Percentiles rank a stretch among this genome's conserved stretches.
Evolutionary conservation across 2,888 invertebrate genomes (phyloP).

Genomic region (Tridacna gigas): DNA sequence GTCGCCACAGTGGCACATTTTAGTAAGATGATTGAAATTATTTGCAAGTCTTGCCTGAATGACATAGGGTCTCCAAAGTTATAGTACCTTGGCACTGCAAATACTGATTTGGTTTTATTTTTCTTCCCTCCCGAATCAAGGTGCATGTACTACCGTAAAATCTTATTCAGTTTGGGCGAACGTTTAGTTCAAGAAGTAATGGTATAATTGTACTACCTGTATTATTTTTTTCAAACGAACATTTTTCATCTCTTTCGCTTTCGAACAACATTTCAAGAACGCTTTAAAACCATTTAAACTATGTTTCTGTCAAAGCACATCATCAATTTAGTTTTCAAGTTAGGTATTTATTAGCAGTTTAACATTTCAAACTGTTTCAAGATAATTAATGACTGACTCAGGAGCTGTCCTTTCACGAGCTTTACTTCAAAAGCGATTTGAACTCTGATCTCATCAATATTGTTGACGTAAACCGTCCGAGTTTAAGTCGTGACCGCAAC

Average conservation of each 20-base stretch:
- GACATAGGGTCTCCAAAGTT: too few species aligned
- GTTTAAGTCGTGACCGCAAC: constrained; percentile 5
- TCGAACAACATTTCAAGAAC: constrained; percentile 20
- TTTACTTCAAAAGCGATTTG: constrained; percentile 20
- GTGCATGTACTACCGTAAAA: too few species aligned
- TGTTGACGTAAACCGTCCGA: constrained; percentile 19
- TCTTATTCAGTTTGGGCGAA: too few species aligned
- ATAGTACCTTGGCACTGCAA: too few species aligned
- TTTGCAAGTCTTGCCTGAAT: too few species aligned
- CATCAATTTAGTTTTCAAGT: constrained; percentile 25
- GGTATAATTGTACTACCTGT: too few species aligned
- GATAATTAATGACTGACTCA: constrained; percentile 18
- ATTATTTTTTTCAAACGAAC: too few species aligned
- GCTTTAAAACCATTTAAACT: constrained; percentile 17
- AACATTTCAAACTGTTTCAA: constrained; percentile 15
- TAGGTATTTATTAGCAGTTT: constrained; percentile 29
- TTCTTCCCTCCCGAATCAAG: too few species aligned
- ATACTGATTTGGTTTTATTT: too few species aligned
- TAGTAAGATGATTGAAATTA: too few species aligned
- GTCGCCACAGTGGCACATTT: too few species aligned
- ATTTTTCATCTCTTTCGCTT: neutral
- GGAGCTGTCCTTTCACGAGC: constrained; percentile 16
- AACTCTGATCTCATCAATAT: constrained; percentile 25
- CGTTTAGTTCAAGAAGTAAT: too few species aligned
- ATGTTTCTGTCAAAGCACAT: constrained; percentile 15